Evolutionary conservation across 2,797 vertebrate genomes (phyloP), one percentile per base, ranked within the genome.

Genomic region (Phalloptychus januarius): DNA sequence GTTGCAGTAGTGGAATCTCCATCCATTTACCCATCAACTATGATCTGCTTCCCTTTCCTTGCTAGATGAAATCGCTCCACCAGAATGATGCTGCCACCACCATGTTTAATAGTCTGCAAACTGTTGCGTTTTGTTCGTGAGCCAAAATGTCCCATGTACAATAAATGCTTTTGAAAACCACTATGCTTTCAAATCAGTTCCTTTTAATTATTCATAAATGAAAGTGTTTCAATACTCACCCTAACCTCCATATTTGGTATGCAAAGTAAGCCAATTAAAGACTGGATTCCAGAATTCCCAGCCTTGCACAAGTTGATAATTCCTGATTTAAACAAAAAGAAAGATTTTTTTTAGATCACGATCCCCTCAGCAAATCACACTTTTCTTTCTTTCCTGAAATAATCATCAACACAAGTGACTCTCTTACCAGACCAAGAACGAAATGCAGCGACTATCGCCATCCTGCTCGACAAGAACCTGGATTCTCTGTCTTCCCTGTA

Each of bases 161-260:
- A 25, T 42, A 40, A 40, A 25, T 67, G 20, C 36, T 38, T 65
- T 38, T 65, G 18, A 20, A n/a, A 69, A 40, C n/a, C 15, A 69
- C 23, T 5, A 2, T 38, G 38, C n/a, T n/a, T 40, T 67, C 25
- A 40, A 67, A 67, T 40, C 31, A 20, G 31, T 63, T 36, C 33
- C 28, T 33, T 31, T 36, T 42, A 25, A 42, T 42, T 42, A 18
- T 72, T 50, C 8, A 20, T 72, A 25, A 18, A 33, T 36, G 13
- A 5, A 63, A 33, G 10, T 28, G 58, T 63, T 74, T 82, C 13
- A 86, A 65, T 79, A 97, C 97, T 84, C 95, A 99, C 98, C 96
- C 98, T 95, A 88, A 99, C 98, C 95, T 99, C 98, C 97, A 97
- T 98, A 96, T 99, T 99, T 95, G 98, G 98, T 97, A 99, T 99